These are phyloP conservation scores for Scartelaos histophorus DNA, from an alignment of 2,113 vertebrate genomes.

Conservation along the genomic window DNA sequence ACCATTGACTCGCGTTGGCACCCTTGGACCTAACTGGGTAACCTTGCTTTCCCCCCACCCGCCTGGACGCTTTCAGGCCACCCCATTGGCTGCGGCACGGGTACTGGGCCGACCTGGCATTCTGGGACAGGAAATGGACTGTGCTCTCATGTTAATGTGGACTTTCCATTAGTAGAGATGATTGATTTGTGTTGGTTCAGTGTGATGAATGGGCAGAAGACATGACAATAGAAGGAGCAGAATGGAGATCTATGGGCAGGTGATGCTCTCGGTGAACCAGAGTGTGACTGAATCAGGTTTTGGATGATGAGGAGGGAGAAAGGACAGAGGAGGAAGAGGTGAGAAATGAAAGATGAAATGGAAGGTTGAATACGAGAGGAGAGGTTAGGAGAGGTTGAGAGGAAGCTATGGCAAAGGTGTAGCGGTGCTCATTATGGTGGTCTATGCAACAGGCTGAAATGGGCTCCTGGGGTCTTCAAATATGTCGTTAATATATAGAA, in stretches of 20 bases:
- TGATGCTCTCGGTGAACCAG: constrained; percentile 57
- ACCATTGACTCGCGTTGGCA: constrained; percentile 69
- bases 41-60: constrained; percentile 60
- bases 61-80: constrained; percentile 38
- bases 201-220: constrained; percentile 64
- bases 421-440: constrained; percentile 36
- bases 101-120: constrained; percentile 74
- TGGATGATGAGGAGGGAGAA: constrained; percentile 24
- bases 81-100: constrained; percentile 55
- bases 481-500: constrained; percentile 7
- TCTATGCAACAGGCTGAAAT: constrained; percentile 20
- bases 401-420: constrained; percentile 40
- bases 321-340: constrained; percentile 24
- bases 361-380: constrained; percentile 45
- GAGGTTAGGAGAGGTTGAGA: constrained; percentile 50
- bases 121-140: constrained; percentile 77
- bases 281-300: constrained; percentile 64
- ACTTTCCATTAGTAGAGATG: constrained; percentile 78
- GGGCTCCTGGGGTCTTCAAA: constrained; percentile 20
- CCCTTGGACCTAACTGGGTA: constrained; percentile 59
- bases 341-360: constrained; percentile 48
- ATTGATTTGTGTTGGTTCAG: constrained; percentile 74
- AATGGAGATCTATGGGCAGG: constrained; percentile 64
- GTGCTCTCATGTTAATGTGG: constrained; percentile 79
- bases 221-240: constrained; percentile 58